phyloP scores from a whole-genome alignment of 2,888 invertebrate genomes.

The Dryocosmus kuriphilus region DNA sequence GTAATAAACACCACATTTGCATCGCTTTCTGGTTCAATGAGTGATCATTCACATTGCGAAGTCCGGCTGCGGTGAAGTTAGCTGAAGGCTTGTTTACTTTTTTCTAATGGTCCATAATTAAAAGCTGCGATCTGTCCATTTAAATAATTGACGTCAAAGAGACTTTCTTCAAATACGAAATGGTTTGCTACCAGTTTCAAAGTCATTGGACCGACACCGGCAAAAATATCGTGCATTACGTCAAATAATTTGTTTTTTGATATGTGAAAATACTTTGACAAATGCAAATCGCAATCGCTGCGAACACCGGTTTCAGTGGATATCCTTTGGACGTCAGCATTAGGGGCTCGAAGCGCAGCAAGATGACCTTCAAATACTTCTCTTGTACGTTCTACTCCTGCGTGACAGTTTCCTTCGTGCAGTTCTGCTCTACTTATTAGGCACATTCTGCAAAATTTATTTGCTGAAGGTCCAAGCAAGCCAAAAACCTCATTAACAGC shows the following conservation, averaged over 20 bases:
- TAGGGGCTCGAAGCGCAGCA: neutral
- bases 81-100: conserved; percentile 51
- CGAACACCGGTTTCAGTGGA: conserved; percentile 31
- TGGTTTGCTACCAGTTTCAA: conserved; percentile 53
- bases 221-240: conserved; percentile 51
- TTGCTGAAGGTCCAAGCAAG: conserved; percentile 49
- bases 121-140: no score
- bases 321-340: neutral
- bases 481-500: conserved; percentile 53
- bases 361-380: neutral
- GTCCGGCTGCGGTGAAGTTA: conserved; percentile 52
- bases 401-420: neutral
- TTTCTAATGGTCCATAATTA: conserved; percentile 45
- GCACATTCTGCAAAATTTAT: conserved; percentile 21
- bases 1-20: no score
- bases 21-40: no score
- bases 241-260: conserved; percentile 45
- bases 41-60: no score
- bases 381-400: neutral
- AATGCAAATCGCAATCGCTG: conserved; percentile 31
- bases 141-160: no score
- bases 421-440: conserved; percentile 3
- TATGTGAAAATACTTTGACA: conserved; percentile 43
- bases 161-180: no score
- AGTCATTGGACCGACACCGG: conserved; percentile 46